Evolutionary conservation across 2,113 vertebrate species (phyloP).

Genomic region (rat (Rattus norvegicus)): DNA sequence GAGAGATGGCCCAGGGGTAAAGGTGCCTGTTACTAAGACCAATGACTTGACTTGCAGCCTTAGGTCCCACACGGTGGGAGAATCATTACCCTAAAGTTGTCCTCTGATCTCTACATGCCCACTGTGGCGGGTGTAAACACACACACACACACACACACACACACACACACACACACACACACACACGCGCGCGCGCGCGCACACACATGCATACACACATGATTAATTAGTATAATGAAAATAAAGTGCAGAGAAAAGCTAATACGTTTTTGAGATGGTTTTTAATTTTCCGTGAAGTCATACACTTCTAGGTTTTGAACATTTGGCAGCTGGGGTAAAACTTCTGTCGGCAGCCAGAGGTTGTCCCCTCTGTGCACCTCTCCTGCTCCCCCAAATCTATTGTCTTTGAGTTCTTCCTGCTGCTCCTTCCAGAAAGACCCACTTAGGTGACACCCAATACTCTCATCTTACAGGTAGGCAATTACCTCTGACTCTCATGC

Average conservation of each 20-base stretch:
- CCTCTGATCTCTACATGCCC: neutral
- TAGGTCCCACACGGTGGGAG: neutral
- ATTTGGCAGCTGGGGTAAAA: neutral
- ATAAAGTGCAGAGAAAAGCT: neutral
- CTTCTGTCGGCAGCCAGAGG: neutral
- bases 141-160: neutral
- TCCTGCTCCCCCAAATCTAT: neutral
- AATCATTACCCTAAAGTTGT: neutral
- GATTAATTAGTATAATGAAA: neutral
- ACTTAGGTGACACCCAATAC: neutral
- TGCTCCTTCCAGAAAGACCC: neutral
- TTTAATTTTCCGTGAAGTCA: neutral
- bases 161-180: neutral
- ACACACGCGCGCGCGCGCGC: too few relatives aligned
- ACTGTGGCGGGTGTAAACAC: neutral
- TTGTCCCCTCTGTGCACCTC: fast-evolving
- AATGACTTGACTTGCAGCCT: neutral
- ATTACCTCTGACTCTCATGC: neutral
- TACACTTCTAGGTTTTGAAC: neutral
- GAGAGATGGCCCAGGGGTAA: neutral
- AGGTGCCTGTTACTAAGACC: neutral
- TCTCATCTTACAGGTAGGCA: neutral
- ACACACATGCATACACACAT: neutral
- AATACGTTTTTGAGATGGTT: neutral
- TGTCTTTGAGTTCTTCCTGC: neutral